Evolutionary conservation across 1,140 invertebrate species (phyloP), one percentile per base, ranked within the genome.

Genomic region (Leptopilina clavipes): DNA sequence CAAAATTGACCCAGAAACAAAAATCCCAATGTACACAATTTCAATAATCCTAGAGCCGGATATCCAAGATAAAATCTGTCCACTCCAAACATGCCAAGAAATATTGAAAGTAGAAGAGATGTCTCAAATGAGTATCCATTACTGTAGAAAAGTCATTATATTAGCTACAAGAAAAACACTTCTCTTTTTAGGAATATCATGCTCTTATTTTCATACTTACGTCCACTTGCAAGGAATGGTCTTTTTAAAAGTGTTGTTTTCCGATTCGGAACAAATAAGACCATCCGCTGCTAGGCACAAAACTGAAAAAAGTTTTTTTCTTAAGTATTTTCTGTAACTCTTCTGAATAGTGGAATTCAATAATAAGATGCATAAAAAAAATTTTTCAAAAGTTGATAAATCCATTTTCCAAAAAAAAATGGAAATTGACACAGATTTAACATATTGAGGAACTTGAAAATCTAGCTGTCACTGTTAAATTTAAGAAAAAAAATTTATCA

Each of bases 31-130:
- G 98, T 99, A 86, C 97, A 97, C 80, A 99, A 93, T 89, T 99
- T 99, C 8, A 98, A 92, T 65, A 99, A 90, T 1, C 98, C 98
- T 78, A 99, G 93, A 19, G 97, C 98, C 70, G 97, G 96, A 90
- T 99, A 99, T 17, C 98, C 98, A 3, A 99, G 91, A 87, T 99
- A 99, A 89, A 99, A 99, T 79, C 98, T 91, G 89, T 99, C 98
- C 14, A 96, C 93, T n/a, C 98, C 98, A 92, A 99, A 98, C 96
- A 98, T 98, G 31, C 98, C 98, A 59, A 97, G 90, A 86, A 99
- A 99, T 59, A 99, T 95, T 1, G 98, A 99, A 0, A 99, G 91
- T 14, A 99, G 87, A 70, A 99, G 88, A 0, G 98, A 94, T 59
- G 96, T 97, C 88, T 98, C 97, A 89, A 98, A 96, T 0, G 95